A percentile compares a stretch with the other conserved stretches of the same genome.
These are phyloP conservation scores for Sipha maydis DNA, from an alignment of 2,888 invertebrate genomes.

Conservation along the genomic window DNA sequence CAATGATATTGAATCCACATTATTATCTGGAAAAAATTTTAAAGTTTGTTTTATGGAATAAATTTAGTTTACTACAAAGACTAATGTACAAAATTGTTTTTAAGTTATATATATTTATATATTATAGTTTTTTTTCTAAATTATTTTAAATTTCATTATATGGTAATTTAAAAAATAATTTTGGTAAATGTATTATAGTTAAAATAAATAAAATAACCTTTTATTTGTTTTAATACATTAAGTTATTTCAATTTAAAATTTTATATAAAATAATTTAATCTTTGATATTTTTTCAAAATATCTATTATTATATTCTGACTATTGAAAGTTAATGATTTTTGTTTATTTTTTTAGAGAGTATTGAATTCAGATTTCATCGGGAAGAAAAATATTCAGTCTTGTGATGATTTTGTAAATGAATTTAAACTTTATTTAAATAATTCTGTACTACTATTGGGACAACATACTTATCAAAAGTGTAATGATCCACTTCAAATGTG, in stretches of 20 bases:
- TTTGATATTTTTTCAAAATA: too few relatives aligned
- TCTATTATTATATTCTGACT: too few relatives aligned
- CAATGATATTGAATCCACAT: conserved; percentile 74
- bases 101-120: neutral
- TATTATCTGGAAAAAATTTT: conserved; percentile 75
- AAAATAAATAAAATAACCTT: neutral
- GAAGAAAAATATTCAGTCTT: conserved; percentile 42
- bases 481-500: conserved; percentile 69
- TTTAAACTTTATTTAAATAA: conserved; percentile 57
- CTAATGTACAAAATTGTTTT: neutral
- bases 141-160: too few relatives aligned
- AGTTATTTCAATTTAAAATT: neutral
- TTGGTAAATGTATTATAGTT: too few relatives aligned
- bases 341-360: conserved; percentile 63
- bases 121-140: neutral
- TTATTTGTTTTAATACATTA: neutral
- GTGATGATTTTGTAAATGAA: conserved; percentile 48
- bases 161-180: too few relatives aligned
- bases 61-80: neutral
- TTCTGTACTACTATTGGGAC: conserved; percentile 42
- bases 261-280: too few relatives aligned
- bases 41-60: conserved; percentile 69
- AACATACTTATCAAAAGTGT: conserved; percentile 26
- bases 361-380: conserved; percentile 41
- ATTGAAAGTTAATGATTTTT: neutral